Percentiles rank a stretch among this genome's conserved stretches.
These are phyloP conservation scores for Nipponacmea schrenckii DNA, from an alignment of 2,888 invertebrate species.

Conservation along the genomic window DNA sequence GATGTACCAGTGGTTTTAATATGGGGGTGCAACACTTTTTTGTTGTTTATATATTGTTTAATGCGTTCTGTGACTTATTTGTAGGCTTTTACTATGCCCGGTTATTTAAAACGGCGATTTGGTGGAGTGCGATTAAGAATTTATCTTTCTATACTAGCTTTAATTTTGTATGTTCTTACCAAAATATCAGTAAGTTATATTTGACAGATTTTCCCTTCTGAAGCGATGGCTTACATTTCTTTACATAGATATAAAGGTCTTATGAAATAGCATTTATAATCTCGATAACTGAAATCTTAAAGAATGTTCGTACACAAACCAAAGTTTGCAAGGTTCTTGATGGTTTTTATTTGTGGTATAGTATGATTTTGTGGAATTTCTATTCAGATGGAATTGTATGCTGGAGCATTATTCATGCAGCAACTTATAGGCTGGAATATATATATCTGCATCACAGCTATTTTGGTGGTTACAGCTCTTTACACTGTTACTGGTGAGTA, in stretches of 20 bases:
- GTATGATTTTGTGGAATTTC: too few relatives aligned
- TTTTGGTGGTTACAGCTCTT: conserved; percentile 11
- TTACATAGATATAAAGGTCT: background rate
- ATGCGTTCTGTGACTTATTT: background rate
- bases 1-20: too few relatives aligned
- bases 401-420: conserved; percentile 18
- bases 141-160: conserved; percentile 39
- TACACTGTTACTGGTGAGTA: conserved; percentile 14
- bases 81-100: conserved; percentile 48
- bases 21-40: too few relatives aligned
- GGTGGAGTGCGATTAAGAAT: conserved; percentile 41
- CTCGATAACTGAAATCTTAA: too few relatives aligned
- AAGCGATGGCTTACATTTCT: background rate
- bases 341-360: too few relatives aligned
- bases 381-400: conserved; percentile 10
- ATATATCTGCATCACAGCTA: conserved; percentile 8
- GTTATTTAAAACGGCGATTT: conserved; percentile 44
- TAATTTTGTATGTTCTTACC: conserved; percentile 46
- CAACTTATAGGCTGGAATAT: conserved; percentile 13
- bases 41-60: too few relatives aligned
- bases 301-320: too few relatives aligned
- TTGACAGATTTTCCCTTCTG: background rate
- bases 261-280: background rate
- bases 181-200: conserved; percentile 49
- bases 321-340: background rate